Evolutionary conservation across 92 coral and sea anemone species (phyloP), one percentile per base, ranked within the genome.

Genomic region (Zoanthus gigantus): DNA sequence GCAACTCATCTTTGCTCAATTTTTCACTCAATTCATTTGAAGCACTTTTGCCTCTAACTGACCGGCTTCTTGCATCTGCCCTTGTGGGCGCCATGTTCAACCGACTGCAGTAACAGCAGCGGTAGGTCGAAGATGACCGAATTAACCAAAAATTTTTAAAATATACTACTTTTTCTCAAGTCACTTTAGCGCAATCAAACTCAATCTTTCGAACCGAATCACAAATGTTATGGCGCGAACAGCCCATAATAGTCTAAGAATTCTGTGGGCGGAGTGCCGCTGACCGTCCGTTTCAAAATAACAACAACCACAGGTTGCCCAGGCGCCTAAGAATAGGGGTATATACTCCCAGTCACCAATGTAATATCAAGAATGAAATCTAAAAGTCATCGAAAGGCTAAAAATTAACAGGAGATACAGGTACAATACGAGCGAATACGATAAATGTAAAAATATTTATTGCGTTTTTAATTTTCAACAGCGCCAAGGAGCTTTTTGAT

Each of bases 161-260:
- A 60, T 28, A 67, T 17, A 60, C 15, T 11, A 37, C 13, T 34
- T 16, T 23, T 14, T 63, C 46, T 17, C 57, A 4, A 4, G 10
- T 54, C 45, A 23, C n/a, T 6, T 52, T 46, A 53, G 10, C 18
- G 80, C 32, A 17, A 11, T 11, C 4, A 23, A 10, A 9, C 12
- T 11, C 18, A 46, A 63, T 66, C 23, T 16, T 29, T 9, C 23
- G 60, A 63, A 47, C 46, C 18, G 75, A 15, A 66, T 67, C 60
- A 30, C 32, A 66, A 45, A 23, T 69, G 74, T 80, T 80, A 30
- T 80, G 85, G 85, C 85, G 85, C 85, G 85, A 81, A 81, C 85
- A 81, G 57, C 85, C 85, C 85, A 66, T 81, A 81, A 81, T 81
- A 63, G 46, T 45, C 37, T 79, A 31, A 44, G 11, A 31, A 71